A percentile compares a stretch with the other conserved stretches of the same genome.
Evolutionary conservation across 2,797 vertebrate species (phyloP).

Genomic region (Falco berigora): DNA sequence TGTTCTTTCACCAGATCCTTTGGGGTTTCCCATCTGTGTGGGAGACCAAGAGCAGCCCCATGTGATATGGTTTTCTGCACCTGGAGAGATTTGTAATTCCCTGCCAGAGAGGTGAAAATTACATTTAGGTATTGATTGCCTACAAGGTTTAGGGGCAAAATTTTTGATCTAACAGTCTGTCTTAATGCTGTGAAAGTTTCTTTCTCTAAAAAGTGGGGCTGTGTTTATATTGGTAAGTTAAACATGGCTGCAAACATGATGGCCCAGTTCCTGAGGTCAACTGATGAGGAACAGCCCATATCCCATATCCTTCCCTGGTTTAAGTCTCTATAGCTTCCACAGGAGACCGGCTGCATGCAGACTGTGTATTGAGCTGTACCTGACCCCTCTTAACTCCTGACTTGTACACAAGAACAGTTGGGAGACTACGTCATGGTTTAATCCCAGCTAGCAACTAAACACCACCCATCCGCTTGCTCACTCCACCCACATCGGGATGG

Average conservation of each 20-base stretch:
- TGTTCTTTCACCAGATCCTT: conserved; percentile 3
- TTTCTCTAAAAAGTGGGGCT: not conserved
- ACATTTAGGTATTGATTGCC: not conserved
- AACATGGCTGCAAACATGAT: not conserved
- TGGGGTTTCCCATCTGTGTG: conserved; percentile 27
- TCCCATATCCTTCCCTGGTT: accelerated
- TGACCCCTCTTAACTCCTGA: not conserved
- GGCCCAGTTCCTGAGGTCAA: not conserved
- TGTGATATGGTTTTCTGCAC: not conserved
- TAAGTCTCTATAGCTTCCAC: not conserved
- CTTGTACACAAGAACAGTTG: not conserved
- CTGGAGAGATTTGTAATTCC: conserved; percentile 15
- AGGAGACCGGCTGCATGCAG: not conserved
- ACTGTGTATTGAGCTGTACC: not conserved
- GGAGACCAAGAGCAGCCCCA: not conserved
- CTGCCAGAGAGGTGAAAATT: conserved; percentile 38
- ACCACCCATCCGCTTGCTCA: not conserved
- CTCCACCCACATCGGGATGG: not conserved
- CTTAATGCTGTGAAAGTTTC: not conserved
- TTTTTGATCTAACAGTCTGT: not conserved
- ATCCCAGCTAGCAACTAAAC: not conserved
- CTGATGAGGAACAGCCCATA: not conserved
- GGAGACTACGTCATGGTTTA: not conserved
- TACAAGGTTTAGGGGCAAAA: not conserved
- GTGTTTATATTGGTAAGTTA: not conserved